Evolutionary conservation across 2,797 vertebrate species (phyloP).

Genomic region (Decapterus maruadsi): DNA sequence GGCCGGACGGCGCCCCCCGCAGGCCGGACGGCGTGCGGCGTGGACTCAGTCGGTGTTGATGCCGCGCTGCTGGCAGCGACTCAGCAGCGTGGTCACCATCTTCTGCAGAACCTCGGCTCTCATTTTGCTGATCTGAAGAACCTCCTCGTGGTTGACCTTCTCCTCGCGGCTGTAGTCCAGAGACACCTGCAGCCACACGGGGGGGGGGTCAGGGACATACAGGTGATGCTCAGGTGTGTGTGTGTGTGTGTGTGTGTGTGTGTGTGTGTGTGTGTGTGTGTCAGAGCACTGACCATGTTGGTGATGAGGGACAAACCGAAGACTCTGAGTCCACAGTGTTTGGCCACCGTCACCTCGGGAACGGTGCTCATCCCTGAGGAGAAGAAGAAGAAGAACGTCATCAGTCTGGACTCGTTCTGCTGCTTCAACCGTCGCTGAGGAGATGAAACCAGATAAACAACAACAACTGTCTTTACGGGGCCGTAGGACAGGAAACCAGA

Average conservation of each 20-base stretch:
- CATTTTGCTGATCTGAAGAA: constrained; percentile 82
- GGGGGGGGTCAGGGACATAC: too few species aligned
- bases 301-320: constrained; percentile 84
- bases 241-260: too few species aligned
- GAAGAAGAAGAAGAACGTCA: not conserved
- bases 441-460: too few species aligned
- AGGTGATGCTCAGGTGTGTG: too few species aligned
- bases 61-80: constrained; percentile 71
- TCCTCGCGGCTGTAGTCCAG: constrained; percentile 83
- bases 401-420: too few species aligned
- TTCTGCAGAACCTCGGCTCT: constrained; percentile 80
- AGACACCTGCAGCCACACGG: constrained; percentile 72
- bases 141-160: constrained; percentile 83
- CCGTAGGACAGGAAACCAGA: too few species aligned
- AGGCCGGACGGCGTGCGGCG: too few species aligned
- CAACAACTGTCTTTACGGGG: too few species aligned
- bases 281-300: constrained; percentile 74
- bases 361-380: constrained; percentile 82
- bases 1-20: too few species aligned
- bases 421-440: too few species aligned
- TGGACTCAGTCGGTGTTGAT: constrained; percentile 73
- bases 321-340: constrained; percentile 81
- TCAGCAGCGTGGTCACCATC: constrained; percentile 71
- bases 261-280: too few species aligned
- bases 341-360: constrained; percentile 83